Conservation (phyloP, 2,113 vertebrate genomes). For the Pitta sordida region DNA sequence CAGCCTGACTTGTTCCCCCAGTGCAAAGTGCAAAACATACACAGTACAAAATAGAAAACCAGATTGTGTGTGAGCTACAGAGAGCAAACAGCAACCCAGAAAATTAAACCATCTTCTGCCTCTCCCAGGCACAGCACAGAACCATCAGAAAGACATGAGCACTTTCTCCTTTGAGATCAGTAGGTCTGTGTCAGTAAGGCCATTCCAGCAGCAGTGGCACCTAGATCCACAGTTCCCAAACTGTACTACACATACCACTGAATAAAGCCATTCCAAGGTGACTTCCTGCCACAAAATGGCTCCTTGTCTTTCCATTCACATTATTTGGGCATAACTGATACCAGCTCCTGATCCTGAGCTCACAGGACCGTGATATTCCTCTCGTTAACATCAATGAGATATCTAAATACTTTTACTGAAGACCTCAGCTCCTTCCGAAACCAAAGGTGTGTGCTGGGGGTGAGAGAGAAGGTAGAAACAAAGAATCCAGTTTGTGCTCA, state of each 20-base stretch:
- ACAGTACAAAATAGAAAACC: background rate
- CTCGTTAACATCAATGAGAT: background rate
- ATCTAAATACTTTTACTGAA: background rate
- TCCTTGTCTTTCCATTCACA: background rate
- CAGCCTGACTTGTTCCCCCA: background rate
- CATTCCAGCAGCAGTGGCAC: background rate
- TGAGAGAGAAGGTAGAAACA: background rate
- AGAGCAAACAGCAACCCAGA: background rate
- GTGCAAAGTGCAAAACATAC: background rate
- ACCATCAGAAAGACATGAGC: background rate
- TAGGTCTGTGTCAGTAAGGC: background rate
- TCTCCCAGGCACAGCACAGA: background rate
- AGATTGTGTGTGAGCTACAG: background rate
- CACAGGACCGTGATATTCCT: background rate
- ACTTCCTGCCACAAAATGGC: background rate
- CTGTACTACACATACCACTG: background rate
- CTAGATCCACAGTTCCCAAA: background rate
- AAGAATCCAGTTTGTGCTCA: background rate
- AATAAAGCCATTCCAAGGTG: background rate
- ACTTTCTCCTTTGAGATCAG: background rate
- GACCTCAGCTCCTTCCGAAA: background rate
- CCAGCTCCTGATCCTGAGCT: background rate
- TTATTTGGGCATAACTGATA: background rate
- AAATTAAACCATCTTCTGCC: background rate
- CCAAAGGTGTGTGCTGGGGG: background rate